Evolutionary conservation across 2,797 vertebrate genomes (phyloP).

Genomic region (Pelodytes ibericus): DNA sequence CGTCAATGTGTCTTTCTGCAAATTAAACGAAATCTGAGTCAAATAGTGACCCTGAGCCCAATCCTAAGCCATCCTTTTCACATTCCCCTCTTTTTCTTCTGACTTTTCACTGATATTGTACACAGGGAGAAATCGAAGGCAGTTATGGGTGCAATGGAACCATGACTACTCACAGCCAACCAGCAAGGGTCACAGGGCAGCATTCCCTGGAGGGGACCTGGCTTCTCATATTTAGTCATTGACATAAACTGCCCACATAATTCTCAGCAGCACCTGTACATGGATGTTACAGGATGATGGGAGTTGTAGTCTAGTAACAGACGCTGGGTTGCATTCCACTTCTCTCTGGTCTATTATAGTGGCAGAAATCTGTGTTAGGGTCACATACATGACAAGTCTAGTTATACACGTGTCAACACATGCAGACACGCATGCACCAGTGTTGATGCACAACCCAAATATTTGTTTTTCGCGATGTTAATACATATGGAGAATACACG

Average conservation of each 20-base stretch:
- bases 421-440: no score
- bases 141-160: background rate
- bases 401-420: no score
- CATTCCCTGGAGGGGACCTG: no score
- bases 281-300: background rate
- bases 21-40: conserved; percentile 95
- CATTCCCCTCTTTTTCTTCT: conserved; percentile 21
- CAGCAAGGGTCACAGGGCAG: background rate
- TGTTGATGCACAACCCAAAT: no score
- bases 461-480: no score
- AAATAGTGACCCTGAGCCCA: conserved; percentile 87
- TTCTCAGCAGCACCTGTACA: background rate
- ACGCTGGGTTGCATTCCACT: no score
- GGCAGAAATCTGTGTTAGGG: no score
- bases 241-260: background rate
- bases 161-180: background rate
- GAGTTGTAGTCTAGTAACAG: background rate
- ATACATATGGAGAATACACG: no score
- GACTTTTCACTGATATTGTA: conserved; percentile 34
- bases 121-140: background rate
- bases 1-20: conserved; percentile 95
- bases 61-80: conserved; percentile 50
- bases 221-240: no score
- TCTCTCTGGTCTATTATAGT: no score
- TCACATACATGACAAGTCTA: no score